Conservation (phyloP, 2,797 vertebrate genomes). For the Cheracebus regulus region DNA sequence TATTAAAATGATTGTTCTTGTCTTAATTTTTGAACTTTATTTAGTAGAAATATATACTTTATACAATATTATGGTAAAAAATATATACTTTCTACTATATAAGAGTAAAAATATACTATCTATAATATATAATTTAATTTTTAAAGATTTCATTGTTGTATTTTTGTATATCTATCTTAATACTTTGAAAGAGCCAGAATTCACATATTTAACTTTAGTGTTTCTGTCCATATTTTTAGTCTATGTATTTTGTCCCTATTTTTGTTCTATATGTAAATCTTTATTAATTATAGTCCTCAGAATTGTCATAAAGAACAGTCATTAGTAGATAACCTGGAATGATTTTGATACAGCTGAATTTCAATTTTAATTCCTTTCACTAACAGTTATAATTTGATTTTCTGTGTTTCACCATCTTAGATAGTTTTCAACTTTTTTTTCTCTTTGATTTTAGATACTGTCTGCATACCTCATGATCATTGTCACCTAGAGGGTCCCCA, state of each 20-base stretch:
- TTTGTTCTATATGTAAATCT: background rate
- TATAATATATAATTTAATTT: background rate
- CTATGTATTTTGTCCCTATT: too few relatives aligned
- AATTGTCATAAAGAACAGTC: background rate
- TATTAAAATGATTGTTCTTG: background rate
- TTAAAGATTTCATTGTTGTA: background rate
- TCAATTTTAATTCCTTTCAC: background rate
- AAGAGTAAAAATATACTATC: background rate
- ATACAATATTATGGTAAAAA: background rate
- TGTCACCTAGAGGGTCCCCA: background rate
- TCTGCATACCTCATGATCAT: background rate
- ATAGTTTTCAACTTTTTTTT: background rate
- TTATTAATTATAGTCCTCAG: background rate
- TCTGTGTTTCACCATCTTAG: conserved; percentile 6
- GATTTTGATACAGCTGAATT: conserved; percentile 34
- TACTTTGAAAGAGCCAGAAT: background rate
- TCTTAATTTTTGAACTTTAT: background rate
- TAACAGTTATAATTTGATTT: conserved; percentile 45
- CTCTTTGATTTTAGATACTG: background rate
- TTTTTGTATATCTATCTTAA: background rate
- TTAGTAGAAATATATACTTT: background rate
- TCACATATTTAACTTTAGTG: background rate
- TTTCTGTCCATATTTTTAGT: background rate
- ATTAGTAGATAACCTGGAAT: conserved; percentile 13
- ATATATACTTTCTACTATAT: background rate